Evolutionary conservation across 2,113 vertebrate genomes (phyloP).

Genomic region (Formicarius rufipectus): DNA sequence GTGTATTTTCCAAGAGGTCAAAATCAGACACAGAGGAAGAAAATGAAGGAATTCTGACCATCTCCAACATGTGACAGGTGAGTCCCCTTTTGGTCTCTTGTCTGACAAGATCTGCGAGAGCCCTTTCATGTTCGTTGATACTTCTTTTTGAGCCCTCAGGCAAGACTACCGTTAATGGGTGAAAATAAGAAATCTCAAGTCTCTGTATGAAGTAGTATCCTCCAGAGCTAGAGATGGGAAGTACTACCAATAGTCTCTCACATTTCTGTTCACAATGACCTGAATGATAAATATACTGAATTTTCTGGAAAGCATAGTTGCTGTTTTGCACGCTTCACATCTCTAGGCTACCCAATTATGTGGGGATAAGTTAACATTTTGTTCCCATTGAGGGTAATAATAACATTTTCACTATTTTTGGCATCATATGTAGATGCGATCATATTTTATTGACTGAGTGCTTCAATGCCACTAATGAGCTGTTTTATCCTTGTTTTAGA

Average conservation of each 20-base stretch:
- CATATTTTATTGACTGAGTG: background rate
- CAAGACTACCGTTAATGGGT: background rate
- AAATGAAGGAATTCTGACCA: conserved; percentile 6
- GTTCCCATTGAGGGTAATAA: background rate
- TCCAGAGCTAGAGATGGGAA: background rate
- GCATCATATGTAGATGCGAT: background rate
- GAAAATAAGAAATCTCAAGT: conserved; percentile 6
- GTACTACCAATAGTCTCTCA: background rate
- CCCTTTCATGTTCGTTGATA: background rate
- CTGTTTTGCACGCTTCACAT: background rate
- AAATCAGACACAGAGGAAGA: background rate
- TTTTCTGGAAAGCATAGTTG: background rate
- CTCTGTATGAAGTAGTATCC: background rate
- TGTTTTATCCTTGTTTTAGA: background rate
- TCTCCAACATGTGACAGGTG: background rate
- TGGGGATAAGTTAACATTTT: background rate
- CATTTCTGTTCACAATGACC: background rate
- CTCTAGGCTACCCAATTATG: background rate
- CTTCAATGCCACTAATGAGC: background rate
- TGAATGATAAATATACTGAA: background rate
- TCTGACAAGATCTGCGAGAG: background rate
- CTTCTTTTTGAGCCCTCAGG: background rate
- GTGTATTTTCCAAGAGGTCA: background rate
- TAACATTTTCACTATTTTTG: background rate
- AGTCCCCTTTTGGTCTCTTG: background rate